Conservation (phyloP, 1,140 invertebrate species). For the Yoshiicerus persimilis region DNA sequence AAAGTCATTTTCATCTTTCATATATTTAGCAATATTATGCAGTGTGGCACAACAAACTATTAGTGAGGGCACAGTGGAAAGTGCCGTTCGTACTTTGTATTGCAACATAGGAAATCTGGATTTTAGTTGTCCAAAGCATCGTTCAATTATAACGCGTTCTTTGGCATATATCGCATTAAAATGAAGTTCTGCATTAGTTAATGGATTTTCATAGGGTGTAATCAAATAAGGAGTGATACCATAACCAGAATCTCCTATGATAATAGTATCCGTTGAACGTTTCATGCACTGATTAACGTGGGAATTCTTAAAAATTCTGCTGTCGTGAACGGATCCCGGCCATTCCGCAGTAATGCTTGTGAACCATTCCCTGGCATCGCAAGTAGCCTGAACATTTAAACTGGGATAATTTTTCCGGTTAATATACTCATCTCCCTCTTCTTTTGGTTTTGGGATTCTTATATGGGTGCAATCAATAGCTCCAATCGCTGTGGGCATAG, state of each 20-base stretch:
- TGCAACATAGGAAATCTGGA: not conserved
- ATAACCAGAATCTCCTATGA: slow-evolving; percentile 28
- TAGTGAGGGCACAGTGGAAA: not conserved
- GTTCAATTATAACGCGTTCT: not conserved
- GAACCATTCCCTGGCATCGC: slow-evolving; percentile 38
- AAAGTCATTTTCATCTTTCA: not conserved
- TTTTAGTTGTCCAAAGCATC: not conserved
- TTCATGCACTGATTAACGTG: not conserved
- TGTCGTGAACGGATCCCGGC: slow-evolving; percentile 49
- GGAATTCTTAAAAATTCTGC: slow-evolving; percentile 16
- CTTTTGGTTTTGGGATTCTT: slow-evolving; percentile 39
- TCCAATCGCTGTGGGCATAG: slow-evolving; percentile 32
- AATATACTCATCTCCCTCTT: slow-evolving; percentile 48
- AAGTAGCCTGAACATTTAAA: slow-evolving; percentile 49
- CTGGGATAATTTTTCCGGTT: slow-evolving; percentile 47
- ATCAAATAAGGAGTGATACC: slow-evolving; percentile 39
- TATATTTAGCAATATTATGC: not conserved
- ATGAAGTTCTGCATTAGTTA: slow-evolving; percentile 28
- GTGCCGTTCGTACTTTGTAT: not conserved
- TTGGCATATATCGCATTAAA: slow-evolving; percentile 37
- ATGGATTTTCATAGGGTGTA: slow-evolving; percentile 34
- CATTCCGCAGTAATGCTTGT: slow-evolving; percentile 42
- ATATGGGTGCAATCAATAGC: slow-evolving; percentile 51
- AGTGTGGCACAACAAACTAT: not conserved
- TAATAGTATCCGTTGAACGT: not conserved